Evolutionary conservation across 2,888 invertebrate genomes (phyloP).

Genomic region (Agriotes lineatus): DNA sequence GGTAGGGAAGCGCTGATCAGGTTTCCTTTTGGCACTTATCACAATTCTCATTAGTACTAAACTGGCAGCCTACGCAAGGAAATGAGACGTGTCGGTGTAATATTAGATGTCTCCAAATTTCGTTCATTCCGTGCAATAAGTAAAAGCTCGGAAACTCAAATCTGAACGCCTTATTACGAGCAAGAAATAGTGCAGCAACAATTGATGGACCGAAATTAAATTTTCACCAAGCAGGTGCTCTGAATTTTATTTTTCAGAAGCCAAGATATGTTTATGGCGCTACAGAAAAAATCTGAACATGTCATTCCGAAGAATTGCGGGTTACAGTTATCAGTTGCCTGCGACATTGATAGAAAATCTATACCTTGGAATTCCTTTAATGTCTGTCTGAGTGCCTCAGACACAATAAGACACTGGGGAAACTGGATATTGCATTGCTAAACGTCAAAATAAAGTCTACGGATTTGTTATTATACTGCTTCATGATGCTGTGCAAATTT

Average conservation of each 20-base stretch:
- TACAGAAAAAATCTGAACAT: conserved; percentile 15
- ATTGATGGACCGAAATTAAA: too few species aligned
- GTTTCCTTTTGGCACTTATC: conserved; percentile 8
- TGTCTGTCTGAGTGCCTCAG: conserved; percentile 6
- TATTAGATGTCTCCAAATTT: conserved; percentile 1
- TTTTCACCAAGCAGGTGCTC: neutral
- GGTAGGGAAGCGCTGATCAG: neutral
- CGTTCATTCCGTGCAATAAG: neutral
- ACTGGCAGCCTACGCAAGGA: neutral
- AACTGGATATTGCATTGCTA: neutral
- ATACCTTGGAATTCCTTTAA: conserved; percentile 18
- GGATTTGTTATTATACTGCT: neutral
- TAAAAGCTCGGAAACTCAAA: neutral
- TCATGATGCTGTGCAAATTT: neutral
- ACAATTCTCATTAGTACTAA: neutral
- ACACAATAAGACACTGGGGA: neutral
- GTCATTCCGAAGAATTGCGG: neutral
- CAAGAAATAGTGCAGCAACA: too few species aligned
- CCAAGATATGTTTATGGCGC: conserved; percentile 5
- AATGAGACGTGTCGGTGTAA: neutral
- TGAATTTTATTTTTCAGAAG: neutral
- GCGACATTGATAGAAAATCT: conserved; percentile 19
- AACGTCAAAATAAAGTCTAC: neutral
- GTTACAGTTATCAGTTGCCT: conserved; percentile 18
- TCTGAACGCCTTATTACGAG: neutral